Evolutionary conservation across 2,888 invertebrate genomes (phyloP).

Genomic region (Tetranychus piercei): DNA sequence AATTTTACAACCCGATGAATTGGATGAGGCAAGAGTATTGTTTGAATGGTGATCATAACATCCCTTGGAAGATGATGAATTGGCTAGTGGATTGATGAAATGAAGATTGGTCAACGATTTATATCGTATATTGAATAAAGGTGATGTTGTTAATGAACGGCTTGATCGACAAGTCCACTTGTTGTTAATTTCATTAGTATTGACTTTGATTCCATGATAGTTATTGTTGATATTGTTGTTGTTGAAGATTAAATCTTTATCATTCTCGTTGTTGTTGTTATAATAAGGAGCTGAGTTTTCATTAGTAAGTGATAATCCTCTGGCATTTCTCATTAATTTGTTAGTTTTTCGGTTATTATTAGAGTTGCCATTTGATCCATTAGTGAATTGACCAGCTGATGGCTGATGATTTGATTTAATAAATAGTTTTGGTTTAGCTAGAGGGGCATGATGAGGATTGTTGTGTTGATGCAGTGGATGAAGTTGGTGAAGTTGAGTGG

Average conservation of each 20-base stretch:
- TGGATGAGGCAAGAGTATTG: conserved; percentile 64
- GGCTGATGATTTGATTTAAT: neutral
- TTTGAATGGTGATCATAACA: neutral
- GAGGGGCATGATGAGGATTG: neutral
- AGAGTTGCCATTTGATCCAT: neutral
- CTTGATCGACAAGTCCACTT: conserved; percentile 17
- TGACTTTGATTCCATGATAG: neutral
- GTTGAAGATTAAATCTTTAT: neutral
- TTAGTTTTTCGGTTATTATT: neutral
- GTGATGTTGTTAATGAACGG: conserved; percentile 41
- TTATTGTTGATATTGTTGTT: neutral
- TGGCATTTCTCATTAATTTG: neutral
- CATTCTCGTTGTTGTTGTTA: neutral
- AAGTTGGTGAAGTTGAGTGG: neutral
- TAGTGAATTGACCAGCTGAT: neutral
- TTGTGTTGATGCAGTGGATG: neutral
- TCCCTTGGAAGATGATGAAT: neutral
- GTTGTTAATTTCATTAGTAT: neutral
- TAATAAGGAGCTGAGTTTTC: neutral
- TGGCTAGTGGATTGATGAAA: neutral
- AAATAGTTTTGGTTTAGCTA: conserved; percentile 5
- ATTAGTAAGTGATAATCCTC: neutral
- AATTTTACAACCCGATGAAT: conserved; percentile 58
- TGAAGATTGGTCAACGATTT: conserved; percentile 34
- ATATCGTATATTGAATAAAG: conserved; percentile 52